Percentiles rank a stretch among this genome's conserved stretches.
Conservation (phyloP, 1,140 invertebrate genomes). For the Ridgeia piscesae region DNA sequence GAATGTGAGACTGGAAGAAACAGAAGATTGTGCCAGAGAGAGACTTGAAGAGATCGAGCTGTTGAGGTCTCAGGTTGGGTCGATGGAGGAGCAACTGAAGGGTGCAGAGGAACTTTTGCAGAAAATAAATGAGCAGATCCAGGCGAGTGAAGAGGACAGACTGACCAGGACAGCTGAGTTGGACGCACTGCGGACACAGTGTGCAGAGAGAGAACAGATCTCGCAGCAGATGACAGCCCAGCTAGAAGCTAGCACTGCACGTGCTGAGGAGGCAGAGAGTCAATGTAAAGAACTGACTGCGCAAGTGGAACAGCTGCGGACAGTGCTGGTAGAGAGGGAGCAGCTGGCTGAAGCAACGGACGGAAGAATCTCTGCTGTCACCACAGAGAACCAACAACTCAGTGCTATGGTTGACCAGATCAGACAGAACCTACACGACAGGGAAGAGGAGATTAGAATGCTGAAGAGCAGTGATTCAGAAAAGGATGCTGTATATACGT, state of each 20-base stretch:
- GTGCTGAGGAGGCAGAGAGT: neutral
- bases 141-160: neutral
- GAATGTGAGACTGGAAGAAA: neutral
- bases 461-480: neutral
- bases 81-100: neutral
- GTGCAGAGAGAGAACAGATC: neutral
- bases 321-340: conserved; percentile 7
- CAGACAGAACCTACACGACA: conserved; percentile 8
- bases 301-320: neutral
- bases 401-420: neutral
- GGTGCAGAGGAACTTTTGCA: conserved; percentile 12
- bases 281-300: neutral
- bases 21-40: neutral
- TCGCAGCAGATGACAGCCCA: neutral
- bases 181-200: neutral
- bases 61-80: neutral
- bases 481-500: neutral
- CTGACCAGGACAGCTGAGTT: neutral
- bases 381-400: neutral
- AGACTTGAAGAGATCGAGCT: conserved; percentile 8
- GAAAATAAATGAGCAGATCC: conserved; percentile 18
- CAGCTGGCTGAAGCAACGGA: neutral
- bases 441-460: neutral
- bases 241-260: neutral
- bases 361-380: neutral